Base-by-base conservation (phyloP, 2,797 vertebrate genomes). In the Acipenser oxyrinchus region DNA sequence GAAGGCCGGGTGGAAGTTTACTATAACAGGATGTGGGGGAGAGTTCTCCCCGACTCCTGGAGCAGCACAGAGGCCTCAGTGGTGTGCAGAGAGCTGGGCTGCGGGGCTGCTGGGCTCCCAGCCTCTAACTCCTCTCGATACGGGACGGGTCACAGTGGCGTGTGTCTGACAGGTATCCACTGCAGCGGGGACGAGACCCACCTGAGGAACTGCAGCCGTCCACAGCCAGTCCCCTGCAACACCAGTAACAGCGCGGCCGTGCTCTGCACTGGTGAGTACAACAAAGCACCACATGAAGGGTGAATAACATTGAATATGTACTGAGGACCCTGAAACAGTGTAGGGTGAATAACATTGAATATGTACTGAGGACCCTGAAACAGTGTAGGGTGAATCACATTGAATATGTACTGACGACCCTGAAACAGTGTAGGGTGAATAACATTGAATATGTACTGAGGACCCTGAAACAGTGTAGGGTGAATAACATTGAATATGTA, bases 11-110 rank as follows among this genome's bases (percentile, higher is more conserved):
- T 84, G 69, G 79, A 85, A 50, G 67, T 83, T 62, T 82, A 73
- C 68, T 4, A 79, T 55, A 71, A 68, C 23, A 75, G 73, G 60
- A 73, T 77, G 50, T 85, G 82, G 81, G 78, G 77, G 7, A 79
- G 77, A 77, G 11, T 79, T 74, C 58, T 68, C 64, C 75, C 65
- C 75, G 77, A 70, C 55, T 67, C 63, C 51, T 86, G 83, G 79
- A 73, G 68, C 75, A 53, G 48, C 1, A 9, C 55, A 7, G 78
- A 81, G 2, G 79, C 79, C 23, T 66, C 76, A 50, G 85, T 86
- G 70, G 76, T 86, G 57, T 86, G 83, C 62, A 80, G 77, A 75
- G 84, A 87, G 50, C 76, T 85, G 0, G 62, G 66, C 65, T 88
- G 86, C 6, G 77, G 83, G 68, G 64, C 70, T 49, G 75, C 74